These are phyloP conservation scores for Hyaena hyaena DNA, from an alignment of 2,113 vertebrate genomes.

Conservation along the genomic window DNA sequence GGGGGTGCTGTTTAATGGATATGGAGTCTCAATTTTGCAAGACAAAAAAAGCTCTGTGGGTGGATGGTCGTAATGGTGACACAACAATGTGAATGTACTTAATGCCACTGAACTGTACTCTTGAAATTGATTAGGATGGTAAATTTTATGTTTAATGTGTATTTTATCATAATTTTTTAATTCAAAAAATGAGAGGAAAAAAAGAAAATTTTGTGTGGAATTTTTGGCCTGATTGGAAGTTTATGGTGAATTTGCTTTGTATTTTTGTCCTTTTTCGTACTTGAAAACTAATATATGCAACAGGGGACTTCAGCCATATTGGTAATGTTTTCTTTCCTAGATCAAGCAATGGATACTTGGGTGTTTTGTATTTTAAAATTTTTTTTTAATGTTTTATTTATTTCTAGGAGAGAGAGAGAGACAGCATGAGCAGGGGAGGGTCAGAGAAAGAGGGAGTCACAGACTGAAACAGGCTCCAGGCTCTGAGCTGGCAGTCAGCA, in stretches of 20 bases:
- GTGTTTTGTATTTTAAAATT: not conserved
- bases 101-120: not conserved
- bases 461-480: too few species aligned
- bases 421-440: too few species aligned
- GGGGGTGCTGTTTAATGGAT: not conserved
- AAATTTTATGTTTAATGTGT: not conserved
- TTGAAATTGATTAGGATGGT: not conserved
- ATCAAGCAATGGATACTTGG: not conserved
- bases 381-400: too few species aligned
- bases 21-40: not conserved
- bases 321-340: not conserved
- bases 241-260: not conserved
- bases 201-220: not conserved
- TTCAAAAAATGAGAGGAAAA: not conserved
- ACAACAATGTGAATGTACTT: not conserved
- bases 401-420: too few species aligned
- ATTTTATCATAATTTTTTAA: not conserved
- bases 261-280: not conserved
- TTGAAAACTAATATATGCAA: not conserved
- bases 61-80: not conserved
- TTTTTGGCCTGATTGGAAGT: not conserved
- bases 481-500: too few species aligned
- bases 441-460: too few species aligned
- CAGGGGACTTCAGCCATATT: not conserved
- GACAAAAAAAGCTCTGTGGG: not conserved